phyloP scores from a whole-genome alignment of 2,113 vertebrate genomes.

The Pseudopodoces humilis region DNA sequence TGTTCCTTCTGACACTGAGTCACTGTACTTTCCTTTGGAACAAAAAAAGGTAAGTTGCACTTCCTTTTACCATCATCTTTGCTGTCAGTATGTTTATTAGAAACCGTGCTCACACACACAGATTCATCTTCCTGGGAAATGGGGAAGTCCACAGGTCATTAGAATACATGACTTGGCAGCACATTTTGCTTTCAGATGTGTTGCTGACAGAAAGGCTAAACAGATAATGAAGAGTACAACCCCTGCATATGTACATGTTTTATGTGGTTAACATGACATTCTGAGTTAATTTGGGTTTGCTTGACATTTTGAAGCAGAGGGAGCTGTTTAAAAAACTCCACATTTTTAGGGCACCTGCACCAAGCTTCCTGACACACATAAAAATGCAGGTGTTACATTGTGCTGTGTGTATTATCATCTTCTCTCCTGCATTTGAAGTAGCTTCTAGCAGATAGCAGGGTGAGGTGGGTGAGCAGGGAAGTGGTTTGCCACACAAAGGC shows the following conservation, averaged over 20 bases:
- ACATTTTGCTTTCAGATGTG: constrained; percentile 22
- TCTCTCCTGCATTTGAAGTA: neutral
- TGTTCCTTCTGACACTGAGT: constrained; percentile 29
- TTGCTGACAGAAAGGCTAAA: constrained; percentile 4
- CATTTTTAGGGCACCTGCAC: neutral
- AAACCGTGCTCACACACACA: neutral
- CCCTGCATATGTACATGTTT: neutral
- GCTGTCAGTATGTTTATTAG: constrained; percentile 18
- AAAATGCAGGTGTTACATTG: neutral
- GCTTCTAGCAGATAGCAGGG: neutral
- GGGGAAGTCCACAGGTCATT: constrained; percentile 1
- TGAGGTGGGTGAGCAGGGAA: neutral
- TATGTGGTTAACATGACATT: neutral
- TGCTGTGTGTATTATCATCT: neutral
- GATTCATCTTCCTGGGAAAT: constrained; percentile 40
- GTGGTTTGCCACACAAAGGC: neutral
- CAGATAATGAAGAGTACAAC: neutral
- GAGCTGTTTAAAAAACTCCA: neutral
- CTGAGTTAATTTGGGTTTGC: neutral
- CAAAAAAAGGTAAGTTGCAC: neutral
- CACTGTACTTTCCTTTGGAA: constrained; percentile 45
- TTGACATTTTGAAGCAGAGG: neutral
- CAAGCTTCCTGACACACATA: neutral
- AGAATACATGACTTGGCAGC: constrained; percentile 32
- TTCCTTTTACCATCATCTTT: constrained; percentile 23